phyloP scores from a whole-genome alignment of 2,888 invertebrate genomes.

The Drosophila algonquin region DNA sequence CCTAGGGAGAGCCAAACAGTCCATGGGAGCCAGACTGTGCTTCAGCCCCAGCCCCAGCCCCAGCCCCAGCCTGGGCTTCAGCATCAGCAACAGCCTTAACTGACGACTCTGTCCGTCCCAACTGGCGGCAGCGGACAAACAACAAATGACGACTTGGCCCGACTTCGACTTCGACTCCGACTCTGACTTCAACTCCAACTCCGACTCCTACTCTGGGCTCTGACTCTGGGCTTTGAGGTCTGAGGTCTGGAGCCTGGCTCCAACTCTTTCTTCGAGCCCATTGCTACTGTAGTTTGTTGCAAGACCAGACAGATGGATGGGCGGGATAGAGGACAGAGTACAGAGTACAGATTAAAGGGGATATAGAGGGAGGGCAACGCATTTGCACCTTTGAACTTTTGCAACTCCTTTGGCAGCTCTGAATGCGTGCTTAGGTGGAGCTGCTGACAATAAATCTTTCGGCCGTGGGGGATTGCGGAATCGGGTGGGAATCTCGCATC shows the following conservation, averaged over 20 bases:
- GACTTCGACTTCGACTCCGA: conserved; percentile 7
- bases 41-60: neutral
- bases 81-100: conserved; percentile 1
- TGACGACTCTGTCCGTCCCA: conserved; percentile 33
- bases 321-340: conserved; percentile 8
- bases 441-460: conserved; percentile 71
- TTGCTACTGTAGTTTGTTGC: conserved; percentile 48
- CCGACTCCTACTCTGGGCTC: neutral
- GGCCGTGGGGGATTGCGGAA: conserved; percentile 10
- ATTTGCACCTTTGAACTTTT: conserved; percentile 78
- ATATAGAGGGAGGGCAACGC: conserved; percentile 53
- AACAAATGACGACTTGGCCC: conserved; percentile 53
- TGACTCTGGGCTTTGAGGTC: neutral
- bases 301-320: conserved; percentile 1
- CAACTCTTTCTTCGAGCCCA: conserved; percentile 14
- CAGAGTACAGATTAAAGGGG: conserved; percentile 27
- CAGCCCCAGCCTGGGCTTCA: neutral
- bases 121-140: conserved; percentile 43
- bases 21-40: conserved; percentile 35
- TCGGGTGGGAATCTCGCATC: conserved; percentile 25
- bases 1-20: conserved; percentile 36
- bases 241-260: neutral
- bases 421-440: conserved; percentile 52
- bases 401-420: conserved; percentile 39
- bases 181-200: neutral